Evolutionary conservation across 2,113 vertebrate species (phyloP).

Genomic region (Peromyscus californicus): DNA sequence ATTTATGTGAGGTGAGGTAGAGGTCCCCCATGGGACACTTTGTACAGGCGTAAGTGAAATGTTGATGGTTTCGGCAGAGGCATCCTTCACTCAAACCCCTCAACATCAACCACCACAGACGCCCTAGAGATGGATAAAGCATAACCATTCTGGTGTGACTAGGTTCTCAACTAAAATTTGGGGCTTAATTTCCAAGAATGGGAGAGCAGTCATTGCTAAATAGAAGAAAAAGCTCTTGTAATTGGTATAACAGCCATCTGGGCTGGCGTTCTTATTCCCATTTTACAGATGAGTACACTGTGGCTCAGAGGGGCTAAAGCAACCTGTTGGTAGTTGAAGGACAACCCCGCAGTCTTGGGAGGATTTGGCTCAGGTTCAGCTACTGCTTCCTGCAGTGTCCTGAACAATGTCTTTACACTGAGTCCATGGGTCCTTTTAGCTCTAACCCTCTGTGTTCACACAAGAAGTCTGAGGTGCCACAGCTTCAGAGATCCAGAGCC

Average conservation of each 20-base stretch:
- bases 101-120: background rate
- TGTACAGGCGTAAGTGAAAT: background rate
- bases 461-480: background rate
- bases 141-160: background rate
- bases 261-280: background rate
- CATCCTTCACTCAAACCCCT: background rate
- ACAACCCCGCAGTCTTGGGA: background rate
- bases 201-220: background rate
- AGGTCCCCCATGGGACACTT: background rate
- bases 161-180: background rate
- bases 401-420: background rate
- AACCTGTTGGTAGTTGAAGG: background rate
- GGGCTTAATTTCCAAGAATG: background rate
- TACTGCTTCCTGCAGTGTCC: background rate
- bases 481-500: background rate
- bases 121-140: background rate
- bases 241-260: background rate
- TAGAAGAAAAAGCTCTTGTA: background rate
- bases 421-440: background rate
- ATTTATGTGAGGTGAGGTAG: background rate
- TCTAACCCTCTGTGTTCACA: background rate
- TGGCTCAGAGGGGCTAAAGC: background rate
- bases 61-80: background rate
- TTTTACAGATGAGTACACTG: background rate
- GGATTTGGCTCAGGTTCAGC: background rate